These are phyloP conservation scores for Plectus sambesii DNA, from an alignment of 1,140 invertebrate species.

Conservation along the genomic window DNA sequence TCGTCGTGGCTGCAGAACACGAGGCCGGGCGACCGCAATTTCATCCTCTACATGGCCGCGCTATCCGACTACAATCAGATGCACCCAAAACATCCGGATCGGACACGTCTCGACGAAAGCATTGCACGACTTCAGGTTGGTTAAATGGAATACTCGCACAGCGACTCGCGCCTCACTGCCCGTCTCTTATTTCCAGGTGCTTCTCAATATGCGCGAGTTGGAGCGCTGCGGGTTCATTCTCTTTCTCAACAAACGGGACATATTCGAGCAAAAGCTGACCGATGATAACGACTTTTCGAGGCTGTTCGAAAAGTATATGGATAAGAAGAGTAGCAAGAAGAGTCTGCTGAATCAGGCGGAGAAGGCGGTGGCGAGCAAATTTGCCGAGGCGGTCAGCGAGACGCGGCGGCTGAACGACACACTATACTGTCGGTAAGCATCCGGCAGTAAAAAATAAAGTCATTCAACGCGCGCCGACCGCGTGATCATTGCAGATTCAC, in stretches of 20 bases:
- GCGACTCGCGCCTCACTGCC: too few relatives aligned
- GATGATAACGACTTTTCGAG: constrained; percentile 27
- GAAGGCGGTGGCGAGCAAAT: constrained; percentile 21
- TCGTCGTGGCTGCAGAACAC: constrained; percentile 21
- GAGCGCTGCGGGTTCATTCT: constrained; percentile 34
- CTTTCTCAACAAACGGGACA: constrained; percentile 36
- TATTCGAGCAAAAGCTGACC: constrained; percentile 24
- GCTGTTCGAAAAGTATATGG: constrained; percentile 11
- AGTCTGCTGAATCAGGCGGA: constrained; percentile 25
- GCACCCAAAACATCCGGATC: constrained; percentile 25
- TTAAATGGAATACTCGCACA: constrained; percentile 7
- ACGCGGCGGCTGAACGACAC: too few relatives aligned
- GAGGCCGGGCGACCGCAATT: constrained; percentile 21
- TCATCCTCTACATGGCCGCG: constrained; percentile 32
- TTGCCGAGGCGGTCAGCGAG: constrained; percentile 19
- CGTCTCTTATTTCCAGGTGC: too few relatives aligned
- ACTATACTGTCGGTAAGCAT: constrained; percentile 17
- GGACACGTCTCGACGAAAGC: constrained; percentile 32
- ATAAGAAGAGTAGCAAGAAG: constrained; percentile 20
- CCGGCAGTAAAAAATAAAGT: constrained; percentile 20
- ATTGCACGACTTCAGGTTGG: constrained; percentile 19
- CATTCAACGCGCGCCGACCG: constrained; percentile 16
- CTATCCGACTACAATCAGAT: constrained; percentile 35
- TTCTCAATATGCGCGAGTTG: constrained; percentile 27
- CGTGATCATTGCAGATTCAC: constrained; percentile 24